Evolutionary conservation across 2,888 invertebrate species (phyloP), one percentile per base, ranked within the genome.

Genomic region (Archaeoteleia sp.): DNA sequence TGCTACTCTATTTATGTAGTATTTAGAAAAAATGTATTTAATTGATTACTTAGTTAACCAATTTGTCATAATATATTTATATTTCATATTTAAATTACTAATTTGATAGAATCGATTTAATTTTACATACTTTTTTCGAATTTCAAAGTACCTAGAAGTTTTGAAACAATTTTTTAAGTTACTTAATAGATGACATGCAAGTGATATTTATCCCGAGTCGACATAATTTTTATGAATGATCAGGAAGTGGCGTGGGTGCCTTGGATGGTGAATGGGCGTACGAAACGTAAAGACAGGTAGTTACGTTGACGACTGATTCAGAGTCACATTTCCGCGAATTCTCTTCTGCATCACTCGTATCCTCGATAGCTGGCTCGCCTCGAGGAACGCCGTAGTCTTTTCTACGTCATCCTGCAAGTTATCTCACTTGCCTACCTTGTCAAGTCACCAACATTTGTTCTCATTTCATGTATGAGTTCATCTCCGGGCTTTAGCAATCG

Each of bases 211-310:
- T 9, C 9, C 23, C 14, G 1, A n/a, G 27, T 27, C n/a, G 23
- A 29, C 25, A 34, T 42, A 34, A 23, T 53, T 51, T 51, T 53
- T 61, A 51, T 61, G 61, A 61, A 61, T 61, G 53, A 61, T 27
- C 27, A 25, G 42, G 39, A 53, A 42, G 35, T 15, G 15, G 13
- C 32, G 45, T 45, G 15, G 30, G 45, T 45, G 45, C 9, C 27
- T 45, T 20, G 23, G 46, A 29, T 34, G 17, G 40, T 53, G 60
- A 45, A 53, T 61, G 53, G 43, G 17, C 27, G 43, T 30, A 45
- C 20, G 29, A 46, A 30, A 23, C 23, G 35, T 17, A 34, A 40
- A 34, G 20, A 37, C 35, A 40, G 34, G 45, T 40, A 61, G 45
- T 34, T 34, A 27, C 30, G 15, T 32, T 12, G 17, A 34, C 39